These are phyloP conservation scores for Danio rerio DNA, from an alignment of 2,113 vertebrate genomes.

Conservation along the genomic window DNA sequence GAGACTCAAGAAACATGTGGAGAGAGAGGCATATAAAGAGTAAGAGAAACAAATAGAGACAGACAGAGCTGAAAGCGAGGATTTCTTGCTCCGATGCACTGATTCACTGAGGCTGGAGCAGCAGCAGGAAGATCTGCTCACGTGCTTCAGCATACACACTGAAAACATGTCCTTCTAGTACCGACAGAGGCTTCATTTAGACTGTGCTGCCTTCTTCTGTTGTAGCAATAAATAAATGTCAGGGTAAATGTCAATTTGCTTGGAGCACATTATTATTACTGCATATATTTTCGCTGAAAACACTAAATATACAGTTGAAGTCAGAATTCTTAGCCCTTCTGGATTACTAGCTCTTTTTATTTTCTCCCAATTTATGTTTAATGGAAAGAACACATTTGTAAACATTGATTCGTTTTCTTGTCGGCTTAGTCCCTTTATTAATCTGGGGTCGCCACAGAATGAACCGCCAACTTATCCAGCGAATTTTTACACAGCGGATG, in stretches of 20 bases:
- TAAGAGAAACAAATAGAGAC: slow-evolving; percentile 32
- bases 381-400: too few species aligned
- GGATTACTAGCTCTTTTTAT: too few species aligned
- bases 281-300: background rate
- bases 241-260: background rate
- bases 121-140: slow-evolving; percentile 15
- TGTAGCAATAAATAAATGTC: too few species aligned
- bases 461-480: too few species aligned
- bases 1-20: slow-evolving; percentile 1
- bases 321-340: too few species aligned
- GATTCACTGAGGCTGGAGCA: slow-evolving; percentile 35
- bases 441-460: too few species aligned
- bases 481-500: too few species aligned
- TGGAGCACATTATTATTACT: background rate
- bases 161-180: slow-evolving; percentile 13
- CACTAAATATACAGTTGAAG: background rate
- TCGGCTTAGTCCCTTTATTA: too few species aligned
- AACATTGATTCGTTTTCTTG: too few species aligned
- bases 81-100: slow-evolving; percentile 46
- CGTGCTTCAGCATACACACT: slow-evolving; percentile 16
- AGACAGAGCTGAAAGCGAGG: slow-evolving; percentile 9
- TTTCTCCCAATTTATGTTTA: too few species aligned
- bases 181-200: background rate
- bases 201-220: background rate
- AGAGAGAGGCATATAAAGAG: background rate